Conservation (phyloP, 23 tunicate genomes). For the Trididemnum clinides region DNA sequence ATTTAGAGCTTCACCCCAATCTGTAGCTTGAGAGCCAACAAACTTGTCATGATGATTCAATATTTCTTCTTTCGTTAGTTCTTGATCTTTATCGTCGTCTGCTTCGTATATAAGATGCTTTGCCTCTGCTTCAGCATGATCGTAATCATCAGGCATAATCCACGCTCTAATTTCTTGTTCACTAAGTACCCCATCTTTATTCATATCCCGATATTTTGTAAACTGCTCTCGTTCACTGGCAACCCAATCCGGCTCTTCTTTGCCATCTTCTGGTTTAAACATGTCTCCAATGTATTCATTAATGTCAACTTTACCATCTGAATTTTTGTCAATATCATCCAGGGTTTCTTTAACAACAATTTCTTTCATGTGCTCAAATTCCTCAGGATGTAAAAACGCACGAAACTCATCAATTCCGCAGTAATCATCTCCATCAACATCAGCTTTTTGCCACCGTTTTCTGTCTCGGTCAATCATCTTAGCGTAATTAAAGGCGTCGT, state of each 20-base stretch:
- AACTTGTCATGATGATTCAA: constrained; percentile 79
- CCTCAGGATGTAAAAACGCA: constrained; percentile 95
- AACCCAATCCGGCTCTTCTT: constrained; percentile 98
- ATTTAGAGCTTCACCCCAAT: constrained; percentile 97
- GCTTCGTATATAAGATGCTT: constrained; percentile 88
- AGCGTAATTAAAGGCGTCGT: constrained; percentile 59
- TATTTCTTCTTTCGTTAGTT: constrained; percentile 76
- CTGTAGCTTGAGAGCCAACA: constrained; percentile 97
- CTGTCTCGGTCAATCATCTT: constrained; percentile 78
- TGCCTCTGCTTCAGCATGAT: constrained; percentile 93
- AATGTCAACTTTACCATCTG: constrained; percentile 72
- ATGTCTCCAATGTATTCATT: constrained; percentile 89
- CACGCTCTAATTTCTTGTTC: constrained; percentile 79
- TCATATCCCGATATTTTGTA: constrained; percentile 53
- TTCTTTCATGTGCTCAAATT: constrained; percentile 89
- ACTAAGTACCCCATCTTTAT: constrained; percentile 77
- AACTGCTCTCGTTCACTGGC: constrained; percentile 85
- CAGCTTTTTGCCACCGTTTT: constrained; percentile 71
- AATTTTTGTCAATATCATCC: constrained; percentile 91
- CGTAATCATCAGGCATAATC: constrained; percentile 88
- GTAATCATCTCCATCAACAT: constrained; percentile 53
- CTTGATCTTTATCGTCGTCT: constrained; percentile 74
- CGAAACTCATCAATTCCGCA: constrained; percentile 71
- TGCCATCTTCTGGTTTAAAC: constrained; percentile 59
- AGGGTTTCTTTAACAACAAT: constrained; percentile 81